Evolutionary conservation across 2,113 vertebrate species (phyloP).

Genomic region (Hydrolagus affinis): DNA sequence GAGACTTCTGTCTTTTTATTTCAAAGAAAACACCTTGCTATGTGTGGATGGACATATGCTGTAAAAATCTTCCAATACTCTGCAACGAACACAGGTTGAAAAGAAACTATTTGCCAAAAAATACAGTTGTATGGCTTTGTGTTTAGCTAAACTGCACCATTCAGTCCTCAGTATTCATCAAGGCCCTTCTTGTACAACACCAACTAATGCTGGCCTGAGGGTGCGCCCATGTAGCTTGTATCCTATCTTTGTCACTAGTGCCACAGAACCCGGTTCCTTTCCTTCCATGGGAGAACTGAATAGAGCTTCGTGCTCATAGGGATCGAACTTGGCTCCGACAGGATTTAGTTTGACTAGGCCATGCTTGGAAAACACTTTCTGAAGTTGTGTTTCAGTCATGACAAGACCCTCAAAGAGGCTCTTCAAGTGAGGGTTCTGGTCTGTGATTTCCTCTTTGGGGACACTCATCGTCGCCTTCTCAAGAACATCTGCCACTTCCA

Average conservation of each 20-base stretch:
- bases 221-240: constrained; percentile 93
- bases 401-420: constrained; percentile 85
- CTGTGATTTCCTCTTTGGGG: constrained; percentile 73
- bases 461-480: constrained; percentile 90
- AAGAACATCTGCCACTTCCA: constrained; percentile 91
- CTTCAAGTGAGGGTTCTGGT: constrained; percentile 86
- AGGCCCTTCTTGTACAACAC: constrained; percentile 71
- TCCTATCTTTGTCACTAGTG: constrained; percentile 83
- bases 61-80: neutral
- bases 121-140: neutral
- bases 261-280: constrained; percentile 78
- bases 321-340: constrained; percentile 79
- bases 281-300: constrained; percentile 77
- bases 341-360: constrained; percentile 79
- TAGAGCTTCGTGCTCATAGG: constrained; percentile 88
- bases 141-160: neutral
- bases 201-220: constrained; percentile 83
- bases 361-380: constrained; percentile 91
- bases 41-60: neutral
- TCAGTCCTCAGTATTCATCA: neutral
- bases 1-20: neutral
- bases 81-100: neutral
- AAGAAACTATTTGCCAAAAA: constrained; percentile 10
- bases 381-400: constrained; percentile 86
- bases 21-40: neutral